phyloP scores from a whole-genome alignment of 2,113 vertebrate genomes.

The Callopanchax toddi region DNA sequence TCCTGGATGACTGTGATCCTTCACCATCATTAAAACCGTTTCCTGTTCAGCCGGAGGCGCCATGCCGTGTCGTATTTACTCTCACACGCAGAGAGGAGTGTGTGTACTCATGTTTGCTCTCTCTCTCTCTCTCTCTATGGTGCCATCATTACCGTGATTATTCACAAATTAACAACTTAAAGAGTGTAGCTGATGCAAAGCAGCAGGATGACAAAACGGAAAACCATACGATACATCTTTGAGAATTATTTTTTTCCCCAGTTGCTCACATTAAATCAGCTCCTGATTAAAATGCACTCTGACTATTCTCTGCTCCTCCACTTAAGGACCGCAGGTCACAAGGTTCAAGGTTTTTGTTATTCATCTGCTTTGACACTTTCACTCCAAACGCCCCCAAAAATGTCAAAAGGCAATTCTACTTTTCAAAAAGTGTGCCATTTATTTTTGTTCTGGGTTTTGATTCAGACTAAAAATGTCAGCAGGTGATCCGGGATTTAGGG shows the following conservation, averaged over 20 bases:
- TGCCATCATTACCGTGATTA: constrained; percentile 14
- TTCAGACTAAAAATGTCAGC: not conserved
- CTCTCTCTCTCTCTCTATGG: constrained; percentile 19
- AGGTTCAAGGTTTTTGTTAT: constrained; percentile 24
- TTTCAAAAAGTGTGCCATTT: not conserved
- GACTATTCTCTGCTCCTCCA: not conserved
- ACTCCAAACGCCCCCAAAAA: not conserved
- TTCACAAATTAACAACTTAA: constrained; percentile 24
- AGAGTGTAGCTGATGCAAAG: constrained; percentile 2
- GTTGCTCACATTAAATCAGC: constrained; percentile 1
- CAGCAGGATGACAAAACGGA: constrained; percentile 1
- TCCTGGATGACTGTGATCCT: too few species aligned
- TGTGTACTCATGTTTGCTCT: constrained; percentile 5
- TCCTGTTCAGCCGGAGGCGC: constrained; percentile 15
- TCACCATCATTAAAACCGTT: too few species aligned
- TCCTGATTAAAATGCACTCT: constrained; percentile 33
- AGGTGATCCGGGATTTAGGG: not conserved
- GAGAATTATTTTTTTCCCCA: not conserved
- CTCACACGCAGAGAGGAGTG: constrained; percentile 14
- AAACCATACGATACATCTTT: too few species aligned
- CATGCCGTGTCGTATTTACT: constrained; percentile 35
- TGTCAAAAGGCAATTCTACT: not conserved
- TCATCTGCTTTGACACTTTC: not conserved
- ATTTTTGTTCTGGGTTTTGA: not conserved
- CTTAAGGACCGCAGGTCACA: constrained; percentile 3